Conservation (phyloP, 1,140 invertebrate species). For the Bombus waltoni region DNA sequence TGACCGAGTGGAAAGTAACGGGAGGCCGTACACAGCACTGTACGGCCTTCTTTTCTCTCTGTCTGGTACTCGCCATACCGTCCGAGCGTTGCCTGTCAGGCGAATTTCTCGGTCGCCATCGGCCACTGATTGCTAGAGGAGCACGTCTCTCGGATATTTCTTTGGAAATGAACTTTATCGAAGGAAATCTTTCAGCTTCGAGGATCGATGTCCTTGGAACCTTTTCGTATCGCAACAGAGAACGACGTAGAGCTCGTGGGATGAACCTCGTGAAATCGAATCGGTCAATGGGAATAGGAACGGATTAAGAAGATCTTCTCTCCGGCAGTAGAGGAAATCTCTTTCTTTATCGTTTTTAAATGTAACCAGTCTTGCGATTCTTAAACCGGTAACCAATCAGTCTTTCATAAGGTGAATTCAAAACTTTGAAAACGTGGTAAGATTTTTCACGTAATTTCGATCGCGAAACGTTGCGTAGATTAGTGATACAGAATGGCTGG, state of each 20-base stretch:
- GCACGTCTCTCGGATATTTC: not conserved
- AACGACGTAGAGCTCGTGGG: not conserved
- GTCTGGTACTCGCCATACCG: not conserved
- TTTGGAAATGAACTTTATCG: conserved; percentile 14
- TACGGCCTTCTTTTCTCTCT: not conserved
- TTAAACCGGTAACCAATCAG: not conserved
- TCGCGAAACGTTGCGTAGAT: not conserved
- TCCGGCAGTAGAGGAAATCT: not conserved
- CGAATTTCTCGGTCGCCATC: not conserved
- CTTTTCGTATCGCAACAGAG: not conserved
- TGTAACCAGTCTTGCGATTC: not conserved
- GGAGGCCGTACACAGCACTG: not conserved
- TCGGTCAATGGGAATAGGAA: not conserved
- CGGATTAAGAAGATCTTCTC: not conserved
- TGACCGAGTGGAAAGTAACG: conserved; percentile 37
- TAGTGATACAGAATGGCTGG: not conserved
- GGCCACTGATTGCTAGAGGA: not conserved
- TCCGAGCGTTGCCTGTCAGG: not conserved
- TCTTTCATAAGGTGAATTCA: not conserved
- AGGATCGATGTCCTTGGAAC: not conserved
- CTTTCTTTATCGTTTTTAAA: not conserved
- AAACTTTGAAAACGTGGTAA: not conserved
- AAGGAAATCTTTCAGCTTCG: not conserved
- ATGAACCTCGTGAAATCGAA: conserved; percentile 14
- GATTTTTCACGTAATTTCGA: too few species aligned